Conservation (phyloP, 92 coral and sea anemone species). For the Porites lobata region DNA sequence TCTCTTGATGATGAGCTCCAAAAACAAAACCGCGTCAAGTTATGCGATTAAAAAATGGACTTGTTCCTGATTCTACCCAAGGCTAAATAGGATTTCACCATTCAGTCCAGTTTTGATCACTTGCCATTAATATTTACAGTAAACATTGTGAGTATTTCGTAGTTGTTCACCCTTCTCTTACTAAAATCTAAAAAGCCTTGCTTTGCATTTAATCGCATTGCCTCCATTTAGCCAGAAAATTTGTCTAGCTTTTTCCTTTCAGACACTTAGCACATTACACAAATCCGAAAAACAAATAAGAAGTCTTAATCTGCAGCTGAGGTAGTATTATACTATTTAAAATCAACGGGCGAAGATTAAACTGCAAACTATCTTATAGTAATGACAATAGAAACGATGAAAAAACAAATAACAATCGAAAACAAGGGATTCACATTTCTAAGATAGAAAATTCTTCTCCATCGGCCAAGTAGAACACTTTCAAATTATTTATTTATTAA, state of each 20-base stretch:
- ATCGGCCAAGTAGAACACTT: background rate
- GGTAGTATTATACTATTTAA: background rate
- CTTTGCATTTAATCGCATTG: background rate
- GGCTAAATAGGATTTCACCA: too few relatives aligned
- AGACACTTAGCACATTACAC: constrained; percentile 15
- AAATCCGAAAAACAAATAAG: constrained; percentile 4
- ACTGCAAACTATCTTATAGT: too few relatives aligned
- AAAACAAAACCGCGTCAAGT: too few relatives aligned
- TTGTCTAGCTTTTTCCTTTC: background rate
- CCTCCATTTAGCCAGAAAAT: background rate
- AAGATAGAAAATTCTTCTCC: background rate
- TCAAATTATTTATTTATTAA: background rate
- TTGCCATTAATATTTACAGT: too few relatives aligned
- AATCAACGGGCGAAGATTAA: too few relatives aligned
- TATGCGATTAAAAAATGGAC: background rate
- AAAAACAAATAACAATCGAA: background rate
- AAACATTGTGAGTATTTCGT: background rate
- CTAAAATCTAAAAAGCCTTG: background rate
- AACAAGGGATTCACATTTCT: background rate
- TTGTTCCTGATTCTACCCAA: background rate
- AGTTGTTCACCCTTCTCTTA: background rate
- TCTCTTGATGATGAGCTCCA: background rate
- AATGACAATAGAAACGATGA: too few relatives aligned
- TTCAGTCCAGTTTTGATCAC: too few relatives aligned
- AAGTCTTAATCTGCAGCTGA: background rate